phyloP scores from a whole-genome alignment of 2,113 vertebrate species.

The Chinchilla lanigera region DNA sequence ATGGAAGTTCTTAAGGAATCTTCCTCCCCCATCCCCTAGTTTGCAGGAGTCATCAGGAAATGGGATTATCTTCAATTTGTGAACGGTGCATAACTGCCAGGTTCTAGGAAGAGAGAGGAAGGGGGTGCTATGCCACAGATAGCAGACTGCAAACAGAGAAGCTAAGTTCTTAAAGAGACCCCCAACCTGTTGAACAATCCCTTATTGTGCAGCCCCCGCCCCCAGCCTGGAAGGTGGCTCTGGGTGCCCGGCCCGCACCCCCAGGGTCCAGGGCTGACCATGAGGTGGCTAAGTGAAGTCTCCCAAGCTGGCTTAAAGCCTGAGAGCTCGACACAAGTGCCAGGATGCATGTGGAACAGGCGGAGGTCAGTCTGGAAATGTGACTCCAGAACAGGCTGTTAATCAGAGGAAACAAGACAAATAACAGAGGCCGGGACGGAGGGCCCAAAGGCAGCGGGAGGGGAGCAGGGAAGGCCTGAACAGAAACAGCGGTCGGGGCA shows the following conservation, averaged over 20 bases:
- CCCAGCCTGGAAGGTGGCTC: background rate
- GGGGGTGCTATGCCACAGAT: background rate
- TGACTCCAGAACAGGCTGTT: conserved; percentile 65
- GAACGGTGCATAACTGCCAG: conserved; percentile 68
- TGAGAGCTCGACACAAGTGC: background rate
- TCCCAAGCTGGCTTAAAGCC: background rate
- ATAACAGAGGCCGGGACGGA: conserved; percentile 46
- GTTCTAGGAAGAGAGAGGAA: conserved; percentile 50
- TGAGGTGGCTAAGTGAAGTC: background rate
- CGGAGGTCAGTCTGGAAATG: conserved; percentile 67
- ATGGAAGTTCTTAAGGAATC: conserved; percentile 66
- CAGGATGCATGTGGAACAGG: conserved; percentile 22
- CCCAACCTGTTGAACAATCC: background rate
- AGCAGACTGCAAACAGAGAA: background rate
- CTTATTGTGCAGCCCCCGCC: background rate
- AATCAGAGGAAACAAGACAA: conserved; percentile 73
- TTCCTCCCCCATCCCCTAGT: background rate
- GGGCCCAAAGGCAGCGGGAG: background rate
- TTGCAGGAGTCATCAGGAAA: conserved; percentile 76
- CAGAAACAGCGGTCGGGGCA: background rate
- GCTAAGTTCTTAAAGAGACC: conserved; percentile 32
- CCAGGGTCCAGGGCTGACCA: background rate
- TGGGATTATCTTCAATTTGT: conserved; percentile 72
- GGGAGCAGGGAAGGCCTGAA: background rate
- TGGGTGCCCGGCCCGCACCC: background rate